Conservation (phyloP, 2,888 invertebrate genomes). For the Plebejus argus region DNA sequence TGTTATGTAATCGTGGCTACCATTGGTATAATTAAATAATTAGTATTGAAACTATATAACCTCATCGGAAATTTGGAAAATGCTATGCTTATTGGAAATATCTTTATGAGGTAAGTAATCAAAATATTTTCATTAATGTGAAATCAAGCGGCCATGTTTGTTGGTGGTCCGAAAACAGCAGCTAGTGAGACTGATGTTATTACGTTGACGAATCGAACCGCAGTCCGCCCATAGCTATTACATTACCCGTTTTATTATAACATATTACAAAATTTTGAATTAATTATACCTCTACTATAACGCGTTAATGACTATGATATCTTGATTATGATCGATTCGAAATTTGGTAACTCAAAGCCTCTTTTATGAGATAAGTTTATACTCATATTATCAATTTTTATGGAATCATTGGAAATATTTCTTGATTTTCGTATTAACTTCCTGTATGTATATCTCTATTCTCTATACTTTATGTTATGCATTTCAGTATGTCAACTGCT, state of each 20-base stretch:
- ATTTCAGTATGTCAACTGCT: too few species aligned
- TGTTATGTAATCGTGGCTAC: not conserved
- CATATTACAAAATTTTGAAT: conserved; percentile 60
- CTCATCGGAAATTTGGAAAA: not conserved
- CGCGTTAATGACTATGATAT: conserved; percentile 42
- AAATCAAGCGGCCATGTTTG: conserved; percentile 43
- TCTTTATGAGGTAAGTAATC: conserved; percentile 26
- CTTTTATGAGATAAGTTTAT: not conserved
- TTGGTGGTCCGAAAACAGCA: conserved; percentile 57
- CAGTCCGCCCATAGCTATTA: conserved; percentile 61
- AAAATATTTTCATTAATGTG: conserved; percentile 41
- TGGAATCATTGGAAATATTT: not conserved
- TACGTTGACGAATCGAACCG: conserved; percentile 67
- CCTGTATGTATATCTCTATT: not conserved
- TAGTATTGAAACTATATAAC: not conserved
- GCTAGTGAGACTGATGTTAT: conserved; percentile 56
- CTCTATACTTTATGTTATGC: too few species aligned
- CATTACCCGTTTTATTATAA: conserved; percentile 70
- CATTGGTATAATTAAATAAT: not conserved
- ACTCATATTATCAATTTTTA: not conserved
- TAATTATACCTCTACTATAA: conserved; percentile 55
- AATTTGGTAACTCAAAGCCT: not conserved
- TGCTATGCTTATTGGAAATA: not conserved
- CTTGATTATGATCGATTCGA: conserved; percentile 8
- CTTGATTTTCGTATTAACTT: not conserved